A percentile compares a stretch with the other conserved stretches of the same genome.
Conservation (phyloP, 1,140 invertebrate species). For the Cotesia vestalis region DNA sequence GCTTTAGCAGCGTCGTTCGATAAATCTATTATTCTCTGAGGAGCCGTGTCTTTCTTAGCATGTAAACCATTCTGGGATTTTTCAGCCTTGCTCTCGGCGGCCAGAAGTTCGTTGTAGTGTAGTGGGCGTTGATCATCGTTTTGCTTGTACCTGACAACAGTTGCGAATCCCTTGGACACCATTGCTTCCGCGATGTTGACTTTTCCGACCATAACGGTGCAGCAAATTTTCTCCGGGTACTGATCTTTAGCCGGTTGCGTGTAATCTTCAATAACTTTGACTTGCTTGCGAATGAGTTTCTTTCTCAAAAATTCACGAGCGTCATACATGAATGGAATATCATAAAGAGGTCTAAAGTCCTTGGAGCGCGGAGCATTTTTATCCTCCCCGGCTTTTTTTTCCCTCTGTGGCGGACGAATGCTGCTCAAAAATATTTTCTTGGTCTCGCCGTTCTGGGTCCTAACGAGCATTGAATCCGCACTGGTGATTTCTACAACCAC, state of each 20-base stretch:
- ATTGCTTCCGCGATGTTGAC: slow-evolving; percentile 95
- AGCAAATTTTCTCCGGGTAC: slow-evolving; percentile 95
- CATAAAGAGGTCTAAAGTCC: slow-evolving; percentile 89
- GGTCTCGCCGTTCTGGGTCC: slow-evolving; percentile 77
- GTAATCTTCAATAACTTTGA: slow-evolving; percentile 94
- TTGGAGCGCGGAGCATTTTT: slow-evolving; percentile 71
- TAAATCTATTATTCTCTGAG: slow-evolving; percentile 88
- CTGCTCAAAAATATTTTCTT: slow-evolving; percentile 97
- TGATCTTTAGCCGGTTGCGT: slow-evolving; percentile 92
- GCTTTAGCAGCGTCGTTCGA: slow-evolving; percentile 86
- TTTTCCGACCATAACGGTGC: slow-evolving; percentile 86
- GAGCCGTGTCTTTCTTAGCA: slow-evolving; percentile 84
- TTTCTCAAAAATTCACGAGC: slow-evolving; percentile 96
- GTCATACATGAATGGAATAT: slow-evolving; percentile 98
- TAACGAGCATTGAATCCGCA: slow-evolving; percentile 91
- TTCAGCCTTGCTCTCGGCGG: slow-evolving; percentile 91
- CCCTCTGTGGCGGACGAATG: slow-evolving; percentile 84
- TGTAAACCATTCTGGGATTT: slow-evolving; percentile 87
- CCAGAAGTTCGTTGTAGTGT: slow-evolving; percentile 91
- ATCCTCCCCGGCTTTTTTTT: slow-evolving; percentile 71
- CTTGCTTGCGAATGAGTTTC: slow-evolving; percentile 95
- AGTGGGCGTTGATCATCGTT: slow-evolving; percentile 96
- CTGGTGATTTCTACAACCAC: slow-evolving; percentile 91
- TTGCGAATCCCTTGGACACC: slow-evolving; percentile 90
- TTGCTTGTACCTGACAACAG: slow-evolving; percentile 90